Evolutionary conservation across 2,797 vertebrate species (phyloP).

Genomic region (Toxotes lorentzi): DNA sequence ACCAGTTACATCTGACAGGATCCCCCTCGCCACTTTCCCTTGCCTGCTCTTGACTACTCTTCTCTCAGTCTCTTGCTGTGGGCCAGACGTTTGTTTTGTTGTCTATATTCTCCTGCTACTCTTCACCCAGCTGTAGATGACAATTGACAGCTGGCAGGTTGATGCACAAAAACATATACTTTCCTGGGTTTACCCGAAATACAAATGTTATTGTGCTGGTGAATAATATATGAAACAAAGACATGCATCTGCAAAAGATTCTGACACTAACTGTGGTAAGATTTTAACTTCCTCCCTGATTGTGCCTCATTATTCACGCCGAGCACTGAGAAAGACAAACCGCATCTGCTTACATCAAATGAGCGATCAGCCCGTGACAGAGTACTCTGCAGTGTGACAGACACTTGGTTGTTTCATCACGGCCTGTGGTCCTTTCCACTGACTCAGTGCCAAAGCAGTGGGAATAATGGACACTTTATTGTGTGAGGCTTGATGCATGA

Average conservation of each 20-base stretch:
- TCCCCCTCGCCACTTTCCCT: slow-evolving; percentile 34
- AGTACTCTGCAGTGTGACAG: slow-evolving; percentile 50
- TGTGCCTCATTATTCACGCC: slow-evolving; percentile 39
- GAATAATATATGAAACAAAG: not conserved
- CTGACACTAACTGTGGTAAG: not conserved
- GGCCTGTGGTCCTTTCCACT: slow-evolving; percentile 56
- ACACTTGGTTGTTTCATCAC: slow-evolving; percentile 51
- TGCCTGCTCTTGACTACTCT: slow-evolving; percentile 27
- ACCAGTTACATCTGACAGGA: slow-evolving; percentile 71
- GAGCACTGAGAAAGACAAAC: slow-evolving; percentile 25
- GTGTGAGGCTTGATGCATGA: slow-evolving; percentile 47
- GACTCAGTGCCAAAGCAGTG: slow-evolving; percentile 50
- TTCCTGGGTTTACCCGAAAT: slow-evolving; percentile 21
- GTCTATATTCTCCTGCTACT: slow-evolving; percentile 41
- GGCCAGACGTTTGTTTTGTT: slow-evolving; percentile 46
- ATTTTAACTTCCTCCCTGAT: slow-evolving; percentile 32
- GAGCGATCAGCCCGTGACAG: slow-evolving; percentile 56
- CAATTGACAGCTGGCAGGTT: slow-evolving; percentile 61
- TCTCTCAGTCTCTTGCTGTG: slow-evolving; percentile 31
- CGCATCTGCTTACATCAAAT: slow-evolving; percentile 62
- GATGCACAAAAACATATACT: slow-evolving; percentile 28
- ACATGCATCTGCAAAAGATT: slow-evolving; percentile 17
- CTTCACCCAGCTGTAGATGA: slow-evolving; percentile 48
- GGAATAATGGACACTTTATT: slow-evolving; percentile 67
- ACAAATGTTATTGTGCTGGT: not conserved